A percentile compares a stretch with the other conserved stretches of the same genome.
These are phyloP conservation scores for Andrena hattorfiana DNA, from an alignment of 2,888 invertebrate species.

Conservation along the genomic window DNA sequence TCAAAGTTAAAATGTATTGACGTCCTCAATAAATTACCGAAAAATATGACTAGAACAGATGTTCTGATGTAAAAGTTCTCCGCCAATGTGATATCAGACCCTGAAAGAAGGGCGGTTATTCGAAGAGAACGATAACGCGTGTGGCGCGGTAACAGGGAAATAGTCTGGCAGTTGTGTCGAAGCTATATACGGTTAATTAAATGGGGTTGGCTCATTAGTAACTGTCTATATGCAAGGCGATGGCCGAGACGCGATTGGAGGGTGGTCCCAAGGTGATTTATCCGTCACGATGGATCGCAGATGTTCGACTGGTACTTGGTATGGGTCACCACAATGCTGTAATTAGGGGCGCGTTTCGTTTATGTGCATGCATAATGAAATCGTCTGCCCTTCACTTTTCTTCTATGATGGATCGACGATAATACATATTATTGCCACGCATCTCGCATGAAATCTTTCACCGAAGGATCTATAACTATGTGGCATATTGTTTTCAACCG, in stretches of 20 bases:
- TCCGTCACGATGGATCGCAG: slow-evolving; percentile 77
- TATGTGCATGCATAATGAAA: slow-evolving; percentile 66
- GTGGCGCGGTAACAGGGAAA: slow-evolving; percentile 65
- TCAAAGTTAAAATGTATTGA: background rate
- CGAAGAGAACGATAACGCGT: slow-evolving; percentile 54
- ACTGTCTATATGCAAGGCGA: slow-evolving; percentile 79
- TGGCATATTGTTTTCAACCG: background rate
- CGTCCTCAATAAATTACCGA: slow-evolving; percentile 14
- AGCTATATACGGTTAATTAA: slow-evolving; percentile 77
- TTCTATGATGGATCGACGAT: slow-evolving; percentile 33
- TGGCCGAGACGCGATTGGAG: slow-evolving; percentile 76
- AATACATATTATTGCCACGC: slow-evolving; percentile 10
- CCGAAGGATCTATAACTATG: background rate
- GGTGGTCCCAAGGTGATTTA: slow-evolving; percentile 79
- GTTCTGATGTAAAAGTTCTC: slow-evolving; percentile 41
- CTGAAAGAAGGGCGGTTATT: slow-evolving; percentile 28
- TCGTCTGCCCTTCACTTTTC: slow-evolving; percentile 18
- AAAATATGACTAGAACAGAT: slow-evolving; percentile 60
- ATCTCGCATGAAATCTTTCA: background rate
- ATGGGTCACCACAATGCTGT: slow-evolving; percentile 68
- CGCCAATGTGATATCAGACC: slow-evolving; percentile 52
- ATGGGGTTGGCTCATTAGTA: slow-evolving; percentile 78
- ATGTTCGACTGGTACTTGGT: slow-evolving; percentile 75
- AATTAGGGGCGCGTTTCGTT: slow-evolving; percentile 67
- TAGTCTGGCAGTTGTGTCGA: slow-evolving; percentile 75